Base-by-base conservation (phyloP, 2,113 vertebrate genomes). In the Bubo scandiacus region DNA sequence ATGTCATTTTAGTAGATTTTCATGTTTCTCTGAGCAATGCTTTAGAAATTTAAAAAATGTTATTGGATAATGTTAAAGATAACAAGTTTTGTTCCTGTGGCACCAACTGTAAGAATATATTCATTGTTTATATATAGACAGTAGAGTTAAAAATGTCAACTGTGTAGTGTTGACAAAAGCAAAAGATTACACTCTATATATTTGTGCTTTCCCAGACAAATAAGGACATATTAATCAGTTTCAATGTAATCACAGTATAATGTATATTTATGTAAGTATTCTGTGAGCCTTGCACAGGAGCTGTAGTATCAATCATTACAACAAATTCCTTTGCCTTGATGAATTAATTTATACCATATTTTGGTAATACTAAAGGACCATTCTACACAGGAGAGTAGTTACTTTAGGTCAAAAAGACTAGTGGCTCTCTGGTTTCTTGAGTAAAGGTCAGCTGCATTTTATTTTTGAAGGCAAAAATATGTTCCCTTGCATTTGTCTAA, bases 21-120 rank as follows among this genome's bases (percentile, higher is more conserved):
- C 61, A 89, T 92, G 40, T 87, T 94, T 85, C 77, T 52, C 7
- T 89, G 66, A 94, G 62, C 68, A 93, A 26, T 72, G 58, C 43
- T 94, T 93, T 89, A 87, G 73, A 92, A 57, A 79, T 74, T 87
- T 91, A 58, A 82, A 93, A 97, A 81, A 54, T 61, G 17, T 71
- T 91, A 86, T 72, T 96, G 47, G 27, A 68, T 42, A 42, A 42
- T 42, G 40, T 42, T 89, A 65, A 86, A 81, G 40, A 81, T 88
- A 90, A 86, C 0, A 4, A 84, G 65, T 86, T 91, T 87, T 93
- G 27, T 54, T 89, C 88, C 70, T 65, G 42, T 89, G 73, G 81
- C 68, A 88, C n/a, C 27, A 72, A 23, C 25, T 72, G 11, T 65
- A 52, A 79, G 6, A 86, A 3, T 67, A 61, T 88, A 79, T 96